phyloP scores from a whole-genome alignment of 2,113 vertebrate species.

The Gnathonemus echidnorhynchus region DNA sequence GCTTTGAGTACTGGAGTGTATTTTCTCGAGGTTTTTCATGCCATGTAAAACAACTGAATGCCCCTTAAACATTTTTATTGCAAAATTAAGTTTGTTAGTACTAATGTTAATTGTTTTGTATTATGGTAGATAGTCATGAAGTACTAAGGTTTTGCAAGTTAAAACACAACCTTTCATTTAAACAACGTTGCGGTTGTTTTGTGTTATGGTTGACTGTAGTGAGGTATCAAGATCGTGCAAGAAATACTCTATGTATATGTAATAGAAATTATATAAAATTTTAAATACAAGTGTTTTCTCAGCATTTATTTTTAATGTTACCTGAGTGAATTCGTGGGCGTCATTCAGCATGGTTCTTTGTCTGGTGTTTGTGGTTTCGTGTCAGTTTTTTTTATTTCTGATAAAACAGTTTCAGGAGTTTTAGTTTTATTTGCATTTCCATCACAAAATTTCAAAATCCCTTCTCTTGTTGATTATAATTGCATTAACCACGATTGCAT shows the following conservation, averaged over 20 bases:
- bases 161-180: not conserved
- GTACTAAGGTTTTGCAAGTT: conserved; percentile 11
- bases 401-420: not conserved
- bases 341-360: not conserved
- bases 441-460: not conserved
- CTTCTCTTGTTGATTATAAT: not conserved
- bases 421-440: not conserved
- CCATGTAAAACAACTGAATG: not conserved
- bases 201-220: not conserved
- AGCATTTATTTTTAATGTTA: not conserved
- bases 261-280: not conserved
- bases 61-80: not conserved
- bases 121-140: not conserved
- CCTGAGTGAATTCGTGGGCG: not conserved
- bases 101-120: not conserved
- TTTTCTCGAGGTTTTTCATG: not conserved
- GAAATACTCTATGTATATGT: not conserved
- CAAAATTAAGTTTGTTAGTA: not conserved
- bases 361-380: not conserved
- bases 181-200: not conserved
- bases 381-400: not conserved
- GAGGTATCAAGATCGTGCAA: not conserved
- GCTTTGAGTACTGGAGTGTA: not conserved
- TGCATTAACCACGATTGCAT: not conserved
- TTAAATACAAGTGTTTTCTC: not conserved